Base-by-base conservation (phyloP, 2,797 vertebrate genomes). In the Sebastes goodei region DNA sequence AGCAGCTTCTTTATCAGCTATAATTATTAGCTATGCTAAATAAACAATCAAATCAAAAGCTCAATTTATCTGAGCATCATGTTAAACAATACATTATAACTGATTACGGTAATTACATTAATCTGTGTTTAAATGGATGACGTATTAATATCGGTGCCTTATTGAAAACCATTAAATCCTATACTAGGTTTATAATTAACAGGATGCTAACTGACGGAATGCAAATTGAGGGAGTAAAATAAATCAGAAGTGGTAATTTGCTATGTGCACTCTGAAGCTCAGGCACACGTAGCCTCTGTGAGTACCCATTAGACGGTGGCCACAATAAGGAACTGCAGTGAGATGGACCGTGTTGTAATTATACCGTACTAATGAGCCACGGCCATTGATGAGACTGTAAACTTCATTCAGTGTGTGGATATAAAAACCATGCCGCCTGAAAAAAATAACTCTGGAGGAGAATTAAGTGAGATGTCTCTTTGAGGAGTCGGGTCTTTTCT, bases 161-260 rank as follows among this genome's bases (percentile, higher is more conserved):
- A 84, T 79, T 89, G 32, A 77, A 88, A 91, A 83, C 66, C 80
- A 93, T 89, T 80, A 81, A 81, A 82, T 78, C 72, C 81, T 86
- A 83, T 72, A 72, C 82, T 78, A 72, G 80, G 55, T 81, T 77
- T 66, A 77, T 89, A 89, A 94, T 94, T 92, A 90, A 91, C 84
- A 76, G 32, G 64, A 68, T 63, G 78, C 75, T 74, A 86, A 78
- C 81, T 86, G 67, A 62, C 14, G 11, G 52, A 85, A 88, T 70
- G 74, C 74, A 86, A 89, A 88, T 80, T 35, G 77, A 76, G 78
- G 77, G 84, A 86, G 82, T 83, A 42, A 17, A 49, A 49, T 85
- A 52, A 88, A 90, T 92, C 91, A 80, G 86, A 87, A 70, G 85
- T 53, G 78, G 82, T 88, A 84, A 92, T 93, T 90, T 85, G 78